Base-by-base conservation (phyloP, 2,888 invertebrate species). In the Eilema depressum region DNA sequence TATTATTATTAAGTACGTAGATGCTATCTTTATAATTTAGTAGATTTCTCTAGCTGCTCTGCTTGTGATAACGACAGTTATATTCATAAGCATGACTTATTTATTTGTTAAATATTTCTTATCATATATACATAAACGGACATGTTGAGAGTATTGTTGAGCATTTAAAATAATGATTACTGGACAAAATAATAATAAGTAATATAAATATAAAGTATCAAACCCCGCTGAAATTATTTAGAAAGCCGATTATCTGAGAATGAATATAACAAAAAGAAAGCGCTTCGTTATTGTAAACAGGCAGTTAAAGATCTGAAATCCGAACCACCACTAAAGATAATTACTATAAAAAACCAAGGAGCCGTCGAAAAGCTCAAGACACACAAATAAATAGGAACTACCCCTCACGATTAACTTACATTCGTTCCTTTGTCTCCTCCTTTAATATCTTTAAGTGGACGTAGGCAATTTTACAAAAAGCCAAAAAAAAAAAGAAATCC, bases 361-460 rank as follows among this genome's bases (percentile, higher is more conserved):
- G 63, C 63, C 56, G 68, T 70, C 53, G 63, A 63, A 59, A 68
- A 78, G 70, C 37, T 73, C 60, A 71, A 74, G 63, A 65, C 68
- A 76, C 63, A 73, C 76, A 83, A 84, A 84, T 82, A 87, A 85
- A 85, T 83, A 84, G 73, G 75, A 78, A 75, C 81, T 81, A 79
- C 71, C 74, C 70, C 73, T 77, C 73, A 74, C 87, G 89, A 89
- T 90, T 90, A 92, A 90, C 86, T 88, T 83, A 86, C 87, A 85
- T 86, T 85, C 83, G 79, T 78, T 84, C 84, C 86, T 88, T 89
- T 91, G 91, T 93, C 92, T 91, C 89, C 79, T 78, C 77, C 87
- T 93, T 92, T 94, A 94, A 94, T 94, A 93, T 93, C 87, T 87
- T 88, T 91, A 94, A 94, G 94, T 94, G 94, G 91, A 92, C 91